Evolutionary conservation across 2,888 invertebrate species (phyloP).

Genomic region (Horisme vitalbata): DNA sequence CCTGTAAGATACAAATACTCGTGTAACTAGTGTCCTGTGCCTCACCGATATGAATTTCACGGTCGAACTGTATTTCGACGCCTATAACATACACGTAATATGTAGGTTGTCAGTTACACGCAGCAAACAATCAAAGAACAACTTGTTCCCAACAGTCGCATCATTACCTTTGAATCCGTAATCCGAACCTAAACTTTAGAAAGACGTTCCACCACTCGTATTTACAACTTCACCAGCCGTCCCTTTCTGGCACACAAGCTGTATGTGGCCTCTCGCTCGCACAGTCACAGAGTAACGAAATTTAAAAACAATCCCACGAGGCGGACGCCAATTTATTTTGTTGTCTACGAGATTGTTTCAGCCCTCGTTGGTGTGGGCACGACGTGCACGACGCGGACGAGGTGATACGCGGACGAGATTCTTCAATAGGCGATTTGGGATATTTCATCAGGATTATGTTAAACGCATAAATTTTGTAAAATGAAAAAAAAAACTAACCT

Average conservation of each 20-base stretch:
- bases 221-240: not conserved
- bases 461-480: not conserved
- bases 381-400: too few relatives aligned
- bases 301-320: slow-evolving; percentile 73
- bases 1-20: too few relatives aligned
- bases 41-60: too few relatives aligned
- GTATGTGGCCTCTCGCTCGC: slow-evolving; percentile 36
- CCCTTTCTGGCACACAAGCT: slow-evolving; percentile 29
- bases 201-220: slow-evolving; percentile 2
- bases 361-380: slow-evolving; percentile 22
- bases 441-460: too few relatives aligned
- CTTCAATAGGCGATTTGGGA: not conserved
- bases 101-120: not conserved
- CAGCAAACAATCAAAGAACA: slow-evolving; percentile 8
- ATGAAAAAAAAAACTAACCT: too few relatives aligned
- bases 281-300: slow-evolving; percentile 61
- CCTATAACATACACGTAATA: too few relatives aligned
- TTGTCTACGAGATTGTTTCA: slow-evolving; percentile 61
- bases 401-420: slow-evolving; percentile 13
- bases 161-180: slow-evolving; percentile 34
- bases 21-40: too few relatives aligned
- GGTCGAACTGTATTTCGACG: too few relatives aligned
- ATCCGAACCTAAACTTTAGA: slow-evolving; percentile 35
- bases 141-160: slow-evolving; percentile 18
- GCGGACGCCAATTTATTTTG: slow-evolving; percentile 60